Base-by-base conservation (phyloP, 2,888 invertebrate genomes). In the Caenorhabditis sulstoni region DNA sequence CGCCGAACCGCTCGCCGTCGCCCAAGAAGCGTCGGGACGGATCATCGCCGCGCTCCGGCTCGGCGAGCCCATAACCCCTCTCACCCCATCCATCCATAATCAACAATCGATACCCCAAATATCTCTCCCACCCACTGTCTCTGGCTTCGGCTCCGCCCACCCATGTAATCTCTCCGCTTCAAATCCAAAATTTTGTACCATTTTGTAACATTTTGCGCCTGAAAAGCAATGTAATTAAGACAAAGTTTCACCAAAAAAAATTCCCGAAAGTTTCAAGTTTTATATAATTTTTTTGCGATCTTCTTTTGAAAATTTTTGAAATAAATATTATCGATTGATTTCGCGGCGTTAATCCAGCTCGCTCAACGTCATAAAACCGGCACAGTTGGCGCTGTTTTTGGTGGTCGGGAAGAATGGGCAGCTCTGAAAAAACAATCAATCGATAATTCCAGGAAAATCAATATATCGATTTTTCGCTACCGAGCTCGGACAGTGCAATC, bases 351-450 rank as follows among this genome's bases (percentile, higher is more conserved):
- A 68, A 14, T 75, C 79, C 16, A 75, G 16, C 41, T 76, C 66
- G 23, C 50, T 71, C 18, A 53, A 16, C 5, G 82, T 82, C 20
- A 61, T 35, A 39, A 62, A 75, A 9, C 20, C n/a, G 16, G 67
- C 65, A 35, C 82, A 82, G 37, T 83, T 74, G 3, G 52, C 49
- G 47, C 79, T 79, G 78, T 83, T 81, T 61, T 83, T 83, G 22
- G 76, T 76, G 3, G 83, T 81, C 14, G 76, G 81, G 68, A 83
- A 76, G 77, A 81, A 83, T 8, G 81, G 83, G 18, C 82, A 83
- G 8, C 16, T 59, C 71, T 81, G 73, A 18, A 79, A 64, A 7
- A 29, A 3, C 29, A 29, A n/a, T n/a, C n/a, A n/a, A n/a, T n/a
- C n/a, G n/a, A n/a, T n/a, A n/a, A n/a, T n/a, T n/a, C n/a, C n/a